Evolutionary conservation across 2,888 invertebrate species (phyloP), one percentile per base, ranked within the genome.

Genomic region (Eudemis profundana): DNA sequence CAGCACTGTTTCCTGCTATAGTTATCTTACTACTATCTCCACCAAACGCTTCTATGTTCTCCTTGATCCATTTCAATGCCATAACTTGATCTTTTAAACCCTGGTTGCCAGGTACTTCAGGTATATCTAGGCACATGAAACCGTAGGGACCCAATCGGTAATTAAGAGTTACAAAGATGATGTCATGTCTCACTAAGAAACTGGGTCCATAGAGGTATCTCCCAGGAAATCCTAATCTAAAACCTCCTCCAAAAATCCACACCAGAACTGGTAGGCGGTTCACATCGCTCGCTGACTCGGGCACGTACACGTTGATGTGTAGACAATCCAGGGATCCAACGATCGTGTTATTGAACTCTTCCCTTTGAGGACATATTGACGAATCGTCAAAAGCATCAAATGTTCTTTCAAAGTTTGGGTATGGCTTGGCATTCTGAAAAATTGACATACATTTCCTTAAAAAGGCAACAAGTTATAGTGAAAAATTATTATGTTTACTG

Each of bases 291-390:
- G 75, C 74, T 2, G 66, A 68, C 7, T 78, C 72, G 0, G 94
- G 94, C 0, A 93, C 93, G 74, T 93, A 95, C 0, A 95, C 89
- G 76, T 94, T 95, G 2, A 95, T 72, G 67, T 93, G 93, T 0
- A 95, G 86, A 66, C 95, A 95, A 72, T 93, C 93, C 62, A 92
- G 82, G 17, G 81, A 46, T 77, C 93, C 78, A 72, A 84, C 19
- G 76, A 72, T 64, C n/a, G 84, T 61, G 0, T 69, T 57, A 3
- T 53, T 17, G 77, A 81, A 67, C 17, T 61, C 57, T 46, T 51
- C 61, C 0, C 71, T 72, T 78, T 84, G 84, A 1, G 84, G 83
- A 38, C 84, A 84, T 53, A 69, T 75, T 14, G 78, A 72, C 1
- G 78, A 67, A 3, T 78, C 71, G 56, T 85, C 76, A 33, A 75